phyloP scores from a whole-genome alignment of 30 jellyfish, hydroid and myxozoan species.

The Aurelia sp. region DNA sequence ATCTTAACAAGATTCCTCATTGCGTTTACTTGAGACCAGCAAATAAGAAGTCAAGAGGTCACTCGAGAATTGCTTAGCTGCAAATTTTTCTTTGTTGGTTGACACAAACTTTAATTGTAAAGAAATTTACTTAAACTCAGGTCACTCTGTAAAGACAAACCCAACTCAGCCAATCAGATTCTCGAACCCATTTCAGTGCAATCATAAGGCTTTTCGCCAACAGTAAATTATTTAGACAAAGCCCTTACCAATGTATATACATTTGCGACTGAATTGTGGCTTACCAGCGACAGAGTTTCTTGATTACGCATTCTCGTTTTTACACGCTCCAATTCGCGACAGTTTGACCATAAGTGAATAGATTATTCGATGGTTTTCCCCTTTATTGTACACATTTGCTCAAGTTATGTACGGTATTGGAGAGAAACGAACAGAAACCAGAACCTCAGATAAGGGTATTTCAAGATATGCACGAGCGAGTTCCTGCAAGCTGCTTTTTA shows the following conservation, averaged over 20 bases:
- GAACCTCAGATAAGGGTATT: too few relatives aligned
- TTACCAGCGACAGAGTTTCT: background rate
- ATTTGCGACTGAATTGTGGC: constrained; percentile 32
- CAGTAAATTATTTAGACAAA: constrained; percentile 44
- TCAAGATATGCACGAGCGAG: too few relatives aligned
- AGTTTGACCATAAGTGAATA: background rate
- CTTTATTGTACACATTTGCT: too few relatives aligned
- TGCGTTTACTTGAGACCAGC: too few relatives aligned
- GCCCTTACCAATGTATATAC: constrained; percentile 36
- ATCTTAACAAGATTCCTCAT: too few relatives aligned
- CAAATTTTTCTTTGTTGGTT: background rate
- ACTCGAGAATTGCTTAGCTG: background rate
- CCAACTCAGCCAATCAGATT: too few relatives aligned
- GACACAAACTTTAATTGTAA: constrained; percentile 12
- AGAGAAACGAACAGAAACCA: too few relatives aligned
- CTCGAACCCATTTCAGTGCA: background rate
- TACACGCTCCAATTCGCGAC: constrained; percentile 8
- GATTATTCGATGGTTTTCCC: too few relatives aligned
- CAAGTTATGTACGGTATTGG: too few relatives aligned
- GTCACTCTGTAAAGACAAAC: constrained; percentile 1
- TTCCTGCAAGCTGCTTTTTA: too few relatives aligned
- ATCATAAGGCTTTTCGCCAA: background rate
- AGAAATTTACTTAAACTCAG: background rate
- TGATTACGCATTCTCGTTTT: background rate
- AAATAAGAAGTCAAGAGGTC: too few relatives aligned